These are phyloP conservation scores for Takifugu flavidus DNA, from an alignment of 2,113 vertebrate species.

Conservation along the genomic window DNA sequence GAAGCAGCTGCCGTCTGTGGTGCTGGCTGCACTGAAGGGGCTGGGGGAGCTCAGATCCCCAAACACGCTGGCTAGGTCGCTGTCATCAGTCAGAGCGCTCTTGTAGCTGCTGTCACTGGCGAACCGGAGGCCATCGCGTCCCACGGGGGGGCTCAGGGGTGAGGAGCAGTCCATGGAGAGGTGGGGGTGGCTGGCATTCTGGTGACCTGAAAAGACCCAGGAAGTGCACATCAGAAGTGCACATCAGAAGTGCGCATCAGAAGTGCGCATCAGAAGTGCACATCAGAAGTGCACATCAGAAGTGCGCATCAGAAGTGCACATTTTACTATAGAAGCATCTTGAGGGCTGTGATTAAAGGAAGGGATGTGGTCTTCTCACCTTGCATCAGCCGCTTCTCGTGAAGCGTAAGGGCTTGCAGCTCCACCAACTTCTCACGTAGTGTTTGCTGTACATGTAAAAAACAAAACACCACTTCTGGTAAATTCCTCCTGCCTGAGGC, in stretches of 20 bases:
- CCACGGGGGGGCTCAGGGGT: slow-evolving; percentile 14
- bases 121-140: slow-evolving; percentile 61
- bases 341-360: slow-evolving; percentile 43
- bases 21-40: slow-evolving; percentile 76
- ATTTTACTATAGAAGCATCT: background rate
- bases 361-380: slow-evolving; percentile 76
- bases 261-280: slow-evolving; percentile 7
- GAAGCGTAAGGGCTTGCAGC: slow-evolving; percentile 78
- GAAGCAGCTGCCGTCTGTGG: slow-evolving; percentile 75
- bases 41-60: slow-evolving; percentile 74
- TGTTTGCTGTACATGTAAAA: slow-evolving; percentile 74
- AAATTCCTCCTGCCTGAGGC: background rate
- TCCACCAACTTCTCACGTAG: slow-evolving; percentile 84
- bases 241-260: slow-evolving; percentile 10
- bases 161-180: slow-evolving; percentile 62
- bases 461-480: background rate
- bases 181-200: slow-evolving; percentile 49
- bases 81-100: slow-evolving; percentile 82
- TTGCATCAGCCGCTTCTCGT: slow-evolving; percentile 81
- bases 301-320: slow-evolving; percentile 9
- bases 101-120: slow-evolving; percentile 88
- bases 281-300: background rate
- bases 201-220: slow-evolving; percentile 71
- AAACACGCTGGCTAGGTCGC: slow-evolving; percentile 77
- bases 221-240: background rate